Conservation (phyloP, 2,888 invertebrate species). For the Orthosia gracilis region DNA sequence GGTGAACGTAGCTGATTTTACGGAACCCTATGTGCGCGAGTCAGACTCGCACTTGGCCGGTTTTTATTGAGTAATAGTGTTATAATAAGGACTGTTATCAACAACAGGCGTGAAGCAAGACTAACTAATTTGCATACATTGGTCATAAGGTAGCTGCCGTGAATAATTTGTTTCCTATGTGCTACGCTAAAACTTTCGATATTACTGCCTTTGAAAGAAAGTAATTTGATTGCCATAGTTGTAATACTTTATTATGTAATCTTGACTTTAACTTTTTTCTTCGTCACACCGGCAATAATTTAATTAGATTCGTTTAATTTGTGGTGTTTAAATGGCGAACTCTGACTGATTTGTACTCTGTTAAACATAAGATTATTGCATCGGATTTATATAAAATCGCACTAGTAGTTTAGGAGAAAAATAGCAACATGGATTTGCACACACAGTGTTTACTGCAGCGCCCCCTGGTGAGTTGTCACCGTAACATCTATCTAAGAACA, state of each 20-base stretch:
- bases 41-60: too few relatives aligned
- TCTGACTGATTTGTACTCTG: too few relatives aligned
- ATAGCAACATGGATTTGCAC: too few relatives aligned
- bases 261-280: neutral
- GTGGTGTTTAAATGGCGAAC: neutral
- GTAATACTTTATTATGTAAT: neutral
- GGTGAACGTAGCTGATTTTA: too few relatives aligned
- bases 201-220: conserved; percentile 2
- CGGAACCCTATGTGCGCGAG: too few relatives aligned
- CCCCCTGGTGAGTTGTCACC: too few relatives aligned
- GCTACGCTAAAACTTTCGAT: neutral
- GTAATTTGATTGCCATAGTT: neutral
- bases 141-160: neutral
- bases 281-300: neutral
- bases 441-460: too few relatives aligned
- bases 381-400: too few relatives aligned
- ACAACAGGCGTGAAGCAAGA: conserved; percentile 16
- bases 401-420: too few relatives aligned
- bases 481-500: too few relatives aligned
- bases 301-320: neutral
- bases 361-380: too few relatives aligned
- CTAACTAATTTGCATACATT: conserved; percentile 3
- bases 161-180: conserved; percentile 34
- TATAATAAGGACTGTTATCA: conserved; percentile 26
- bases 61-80: neutral